Percentiles rank a stretch among this genome's conserved stretches.
These are phyloP conservation scores for Hyposmocoma kahamanoa DNA, from an alignment of 1,140 invertebrate genomes.

Conservation along the genomic window DNA sequence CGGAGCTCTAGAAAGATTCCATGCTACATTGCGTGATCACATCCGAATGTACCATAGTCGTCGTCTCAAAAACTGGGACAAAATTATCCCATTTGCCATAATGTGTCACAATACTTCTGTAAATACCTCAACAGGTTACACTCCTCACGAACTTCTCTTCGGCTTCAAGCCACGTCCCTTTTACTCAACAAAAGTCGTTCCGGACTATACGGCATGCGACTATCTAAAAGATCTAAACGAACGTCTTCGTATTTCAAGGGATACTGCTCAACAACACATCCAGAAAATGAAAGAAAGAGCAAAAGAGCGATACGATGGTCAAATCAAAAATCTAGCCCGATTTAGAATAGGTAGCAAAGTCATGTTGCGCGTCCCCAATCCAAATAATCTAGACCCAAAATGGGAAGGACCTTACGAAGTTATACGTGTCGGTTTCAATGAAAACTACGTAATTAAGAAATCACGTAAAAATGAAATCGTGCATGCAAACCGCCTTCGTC, in stretches of 20 bases:
- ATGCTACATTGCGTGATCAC: slow-evolving; percentile 50
- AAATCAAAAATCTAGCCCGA: slow-evolving; percentile 29
- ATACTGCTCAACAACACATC: slow-evolving; percentile 20
- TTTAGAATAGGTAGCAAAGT: slow-evolving; percentile 27
- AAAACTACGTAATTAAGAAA: slow-evolving; percentile 34
- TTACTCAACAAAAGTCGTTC: slow-evolving; percentile 23
- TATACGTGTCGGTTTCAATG: slow-evolving; percentile 34
- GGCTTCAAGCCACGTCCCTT: slow-evolving; percentile 44
- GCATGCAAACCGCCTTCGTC: slow-evolving; percentile 25
- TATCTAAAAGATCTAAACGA: slow-evolving; percentile 34
- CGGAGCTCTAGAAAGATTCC: slow-evolving; percentile 43
- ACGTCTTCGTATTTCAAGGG: slow-evolving; percentile 26
- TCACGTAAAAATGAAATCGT: slow-evolving; percentile 22
- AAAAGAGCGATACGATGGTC: slow-evolving; percentile 29
- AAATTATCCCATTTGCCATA: slow-evolving; percentile 47
- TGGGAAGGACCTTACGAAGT: slow-evolving; percentile 44
- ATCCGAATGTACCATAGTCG: slow-evolving; percentile 48
- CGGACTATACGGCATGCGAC: slow-evolving; percentile 29
- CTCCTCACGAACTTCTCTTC: slow-evolving; percentile 63
- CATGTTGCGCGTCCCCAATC: slow-evolving; percentile 29
- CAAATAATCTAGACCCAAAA: slow-evolving; percentile 35
- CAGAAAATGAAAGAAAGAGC: slow-evolving; percentile 40
- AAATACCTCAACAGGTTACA: slow-evolving; percentile 37
- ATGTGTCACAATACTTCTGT: slow-evolving; percentile 64
- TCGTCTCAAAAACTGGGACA: slow-evolving; percentile 58